phyloP scores from a whole-genome alignment of 1,140 invertebrate genomes.

The Apis mellifera region DNA sequence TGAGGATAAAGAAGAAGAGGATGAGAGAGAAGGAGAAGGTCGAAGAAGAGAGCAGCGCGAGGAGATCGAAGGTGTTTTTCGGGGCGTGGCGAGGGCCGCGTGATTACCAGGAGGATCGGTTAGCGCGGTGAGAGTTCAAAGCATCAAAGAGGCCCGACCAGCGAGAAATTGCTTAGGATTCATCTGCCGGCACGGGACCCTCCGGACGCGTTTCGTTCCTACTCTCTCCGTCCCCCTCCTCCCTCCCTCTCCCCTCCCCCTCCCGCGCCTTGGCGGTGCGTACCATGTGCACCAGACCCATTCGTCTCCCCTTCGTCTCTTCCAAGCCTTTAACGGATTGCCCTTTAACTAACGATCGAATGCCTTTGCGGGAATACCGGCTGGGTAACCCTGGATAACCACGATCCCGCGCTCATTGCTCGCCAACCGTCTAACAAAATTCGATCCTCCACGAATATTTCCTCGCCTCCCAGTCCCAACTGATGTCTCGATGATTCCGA shows the following conservation, averaged over 20 bases:
- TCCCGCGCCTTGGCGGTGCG: not conserved
- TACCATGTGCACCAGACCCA: constrained; percentile 7
- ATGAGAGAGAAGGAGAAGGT: constrained; percentile 29
- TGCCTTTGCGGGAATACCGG: constrained; percentile 31
- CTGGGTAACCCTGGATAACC: not conserved
- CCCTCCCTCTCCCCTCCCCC: not conserved
- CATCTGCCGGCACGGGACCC: constrained; percentile 72
- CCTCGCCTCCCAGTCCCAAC: too few species aligned
- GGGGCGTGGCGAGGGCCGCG: constrained; percentile 78
- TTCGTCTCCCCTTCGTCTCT: not conserved
- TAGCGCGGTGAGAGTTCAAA: constrained; percentile 81
- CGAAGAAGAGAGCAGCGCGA: constrained; percentile 29
- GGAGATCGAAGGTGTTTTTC: constrained; percentile 78
- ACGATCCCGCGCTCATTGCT: not conserved
- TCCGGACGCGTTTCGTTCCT: constrained; percentile 33
- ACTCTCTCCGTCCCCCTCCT: not conserved
- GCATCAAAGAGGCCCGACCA: constrained; percentile 80
- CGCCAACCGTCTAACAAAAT: too few species aligned
- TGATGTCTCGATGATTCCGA: not conserved
- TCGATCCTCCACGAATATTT: not conserved
- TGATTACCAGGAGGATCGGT: constrained; percentile 81
- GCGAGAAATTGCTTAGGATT: constrained; percentile 81
- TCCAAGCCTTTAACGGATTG: constrained; percentile 47
- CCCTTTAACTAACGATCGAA: constrained; percentile 53
- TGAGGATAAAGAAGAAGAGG: constrained; percentile 30